Conservation (phyloP, 2,888 invertebrate species). For the Myathropa florea region DNA sequence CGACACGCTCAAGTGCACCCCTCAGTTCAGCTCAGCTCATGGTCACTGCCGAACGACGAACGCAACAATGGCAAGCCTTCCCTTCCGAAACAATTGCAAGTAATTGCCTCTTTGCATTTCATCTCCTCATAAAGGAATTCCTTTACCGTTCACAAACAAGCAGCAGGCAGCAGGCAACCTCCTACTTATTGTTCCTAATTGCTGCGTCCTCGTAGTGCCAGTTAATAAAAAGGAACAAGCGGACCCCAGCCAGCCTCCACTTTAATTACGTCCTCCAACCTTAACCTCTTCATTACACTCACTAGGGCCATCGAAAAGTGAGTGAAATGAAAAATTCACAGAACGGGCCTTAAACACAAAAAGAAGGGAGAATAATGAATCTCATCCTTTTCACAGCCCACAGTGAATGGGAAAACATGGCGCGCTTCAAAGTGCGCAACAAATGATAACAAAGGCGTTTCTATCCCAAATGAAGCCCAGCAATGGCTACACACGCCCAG, state of each 20-base stretch:
- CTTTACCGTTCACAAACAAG: background rate
- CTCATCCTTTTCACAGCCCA: slow-evolving; percentile 23
- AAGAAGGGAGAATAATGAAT: slow-evolving; percentile 34
- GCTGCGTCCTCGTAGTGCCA: background rate
- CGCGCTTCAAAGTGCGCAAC: slow-evolving; percentile 39
- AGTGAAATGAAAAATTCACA: background rate
- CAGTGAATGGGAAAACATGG: slow-evolving; percentile 6
- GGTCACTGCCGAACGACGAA: background rate
- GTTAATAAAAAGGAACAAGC: background rate
- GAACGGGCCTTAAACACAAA: background rate
- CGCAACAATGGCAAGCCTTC: background rate
- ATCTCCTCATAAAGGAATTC: background rate
- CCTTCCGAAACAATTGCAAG: background rate
- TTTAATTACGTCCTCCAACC: slow-evolving; percentile 61
- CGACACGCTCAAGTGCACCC: background rate
- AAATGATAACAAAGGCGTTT: slow-evolving; percentile 50
- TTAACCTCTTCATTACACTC: slow-evolving; percentile 41
- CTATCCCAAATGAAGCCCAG: slow-evolving; percentile 29
- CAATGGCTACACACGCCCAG: background rate
- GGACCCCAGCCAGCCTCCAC: slow-evolving; percentile 1
- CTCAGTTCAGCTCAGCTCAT: background rate
- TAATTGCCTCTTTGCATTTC: background rate
- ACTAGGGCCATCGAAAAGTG: background rate
- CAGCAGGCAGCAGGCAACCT: background rate
- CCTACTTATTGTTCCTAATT: background rate